Base-by-base conservation (phyloP, 2,113 vertebrate genomes). In the Steatornis caripensis region DNA sequence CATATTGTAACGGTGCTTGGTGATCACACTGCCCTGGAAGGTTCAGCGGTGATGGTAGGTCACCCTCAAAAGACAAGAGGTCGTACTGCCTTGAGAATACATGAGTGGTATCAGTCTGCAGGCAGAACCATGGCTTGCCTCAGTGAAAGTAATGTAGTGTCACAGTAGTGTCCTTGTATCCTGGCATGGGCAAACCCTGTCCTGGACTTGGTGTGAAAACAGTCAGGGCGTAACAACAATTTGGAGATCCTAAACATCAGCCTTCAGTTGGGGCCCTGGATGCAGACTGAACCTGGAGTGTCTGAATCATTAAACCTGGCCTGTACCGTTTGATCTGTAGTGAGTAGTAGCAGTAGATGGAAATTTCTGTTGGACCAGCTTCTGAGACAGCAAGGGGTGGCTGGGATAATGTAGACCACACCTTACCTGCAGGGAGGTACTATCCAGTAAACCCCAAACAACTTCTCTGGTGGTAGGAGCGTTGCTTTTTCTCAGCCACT, bases 1-100 rank as follows among this genome's bases (percentile, higher is more conserved):
- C 7, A 1, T 57, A 1, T 14, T 12, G 34, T 71, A 37, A 15
- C 0, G 1, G 62, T 43, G 66, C 34, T 1, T 60, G 36, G n/a
- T 79, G 77, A 22, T 37, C 27, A 39, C 21, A 15, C 34, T 61
- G 20, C 55, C 62, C 54, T 71, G 53, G 64, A 62, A 16, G 23
- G 15, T 37, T 64, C 32, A 32, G 2, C 15, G 3, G 49, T 8
- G 51, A n/a, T 37, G 46, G 46, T 15, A 7, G 53, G 30, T 51
- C 51, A 46, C 10, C 23, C 12, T 26, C 45, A 61, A 7, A 34
- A 57, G 26, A 13, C 22, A 55, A 32, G n/a, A 68, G 27, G 34
- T 23, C 74, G 70, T 29, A 11, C 12, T 57, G 53, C 53, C 27
- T 29, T 32, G 58, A 62, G 43, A n/a, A 26, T 3, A n/a, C 34